phyloP scores from a whole-genome alignment of 2,888 invertebrate species.

The Holacanthella duospinosa region DNA sequence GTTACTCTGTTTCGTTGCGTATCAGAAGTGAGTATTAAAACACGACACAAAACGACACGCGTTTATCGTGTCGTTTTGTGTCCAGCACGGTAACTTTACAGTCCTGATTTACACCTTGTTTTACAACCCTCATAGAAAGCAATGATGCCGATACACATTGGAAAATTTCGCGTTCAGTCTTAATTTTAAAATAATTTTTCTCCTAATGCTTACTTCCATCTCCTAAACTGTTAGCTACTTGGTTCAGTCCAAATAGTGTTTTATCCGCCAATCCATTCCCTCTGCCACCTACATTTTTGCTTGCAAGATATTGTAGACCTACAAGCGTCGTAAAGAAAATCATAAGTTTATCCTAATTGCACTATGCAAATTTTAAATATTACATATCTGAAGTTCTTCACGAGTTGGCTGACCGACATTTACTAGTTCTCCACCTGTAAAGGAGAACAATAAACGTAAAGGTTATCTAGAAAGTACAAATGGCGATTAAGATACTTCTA shows the following conservation, averaged over 20 bases:
- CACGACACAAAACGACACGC: too few species aligned
- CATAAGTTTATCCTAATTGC: neutral
- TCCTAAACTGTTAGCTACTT: neutral
- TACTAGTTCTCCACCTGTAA: neutral
- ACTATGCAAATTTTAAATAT: neutral
- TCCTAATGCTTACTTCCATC: neutral
- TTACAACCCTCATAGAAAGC: too few species aligned
- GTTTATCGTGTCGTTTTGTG: too few species aligned
- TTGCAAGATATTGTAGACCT: neutral
- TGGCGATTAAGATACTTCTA: too few species aligned
- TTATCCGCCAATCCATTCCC: neutral
- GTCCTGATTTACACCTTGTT: too few species aligned
- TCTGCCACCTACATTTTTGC: neutral
- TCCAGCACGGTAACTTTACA: too few species aligned
- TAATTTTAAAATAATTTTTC: neutral
- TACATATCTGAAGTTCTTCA: neutral
- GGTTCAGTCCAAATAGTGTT: neutral
- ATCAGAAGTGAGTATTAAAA: too few species aligned
- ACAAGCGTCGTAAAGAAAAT: neutral
- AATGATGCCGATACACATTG: too few species aligned
- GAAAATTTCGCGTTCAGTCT: neutral
- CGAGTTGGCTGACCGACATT: neutral
- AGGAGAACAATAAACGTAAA: neutral
- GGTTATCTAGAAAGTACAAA: too few species aligned
- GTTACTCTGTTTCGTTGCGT: too few species aligned